These are phyloP conservation scores for Lysiphlebus fabarum DNA, from an alignment of 1,140 invertebrate genomes.

Conservation along the genomic window DNA sequence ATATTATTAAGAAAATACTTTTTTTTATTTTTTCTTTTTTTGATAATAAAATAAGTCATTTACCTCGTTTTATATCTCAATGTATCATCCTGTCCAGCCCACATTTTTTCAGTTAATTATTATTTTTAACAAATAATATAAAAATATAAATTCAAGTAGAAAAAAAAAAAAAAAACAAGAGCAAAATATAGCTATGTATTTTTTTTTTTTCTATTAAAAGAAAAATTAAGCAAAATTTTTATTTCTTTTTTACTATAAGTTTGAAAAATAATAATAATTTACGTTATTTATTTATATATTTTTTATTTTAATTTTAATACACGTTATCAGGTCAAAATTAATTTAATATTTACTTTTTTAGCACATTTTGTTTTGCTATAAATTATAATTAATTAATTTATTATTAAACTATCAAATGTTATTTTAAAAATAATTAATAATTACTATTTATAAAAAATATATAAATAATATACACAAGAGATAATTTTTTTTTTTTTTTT, in stretches of 20 bases:
- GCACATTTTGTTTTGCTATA: too few relatives aligned
- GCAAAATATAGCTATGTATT: not conserved
- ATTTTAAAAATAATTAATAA: not conserved
- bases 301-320: slow-evolving; percentile 13
- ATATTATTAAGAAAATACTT: not conserved
- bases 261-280: not conserved
- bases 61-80: slow-evolving; percentile 49
- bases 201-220: too few relatives aligned
- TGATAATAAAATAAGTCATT: not conserved
- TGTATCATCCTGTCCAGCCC: slow-evolving; percentile 48
- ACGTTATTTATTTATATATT: not conserved
- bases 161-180: slow-evolving; percentile 8
- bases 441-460: not conserved
- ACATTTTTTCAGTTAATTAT: slow-evolving; percentile 36
- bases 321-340: slow-evolving; percentile 24
- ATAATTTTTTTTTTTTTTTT: too few relatives aligned
- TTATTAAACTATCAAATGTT: not conserved
- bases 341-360: slow-evolving; percentile 1
- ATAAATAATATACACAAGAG: not conserved
- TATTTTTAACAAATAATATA: not conserved
- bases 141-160: not conserved
- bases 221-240: too few relatives aligned
- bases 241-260: too few relatives aligned
- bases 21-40: not conserved
- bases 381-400: too few relatives aligned